These are phyloP conservation scores for Clivina fossor DNA, from an alignment of 2,888 invertebrate species.

Conservation along the genomic window DNA sequence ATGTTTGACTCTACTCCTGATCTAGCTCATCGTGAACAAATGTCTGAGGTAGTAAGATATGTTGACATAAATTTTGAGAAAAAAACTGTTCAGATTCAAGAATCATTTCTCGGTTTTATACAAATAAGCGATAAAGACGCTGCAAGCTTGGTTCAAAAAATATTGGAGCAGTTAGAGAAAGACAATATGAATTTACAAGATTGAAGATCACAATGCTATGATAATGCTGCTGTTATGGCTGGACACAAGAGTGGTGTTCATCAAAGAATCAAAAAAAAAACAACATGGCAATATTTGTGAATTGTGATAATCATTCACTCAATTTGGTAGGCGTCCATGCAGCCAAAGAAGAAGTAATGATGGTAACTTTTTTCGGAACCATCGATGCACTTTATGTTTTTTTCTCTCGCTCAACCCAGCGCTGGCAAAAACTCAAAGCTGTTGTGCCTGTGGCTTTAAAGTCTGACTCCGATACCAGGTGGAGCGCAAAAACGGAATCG, in stretches of 20 bases:
- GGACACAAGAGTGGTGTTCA: constrained; percentile 14
- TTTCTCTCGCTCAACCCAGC: constrained; percentile 18
- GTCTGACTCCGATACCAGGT: constrained; percentile 7
- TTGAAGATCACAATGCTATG: constrained; percentile 21
- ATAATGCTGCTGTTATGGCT: constrained; percentile 28
- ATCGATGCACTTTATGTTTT: constrained; percentile 22
- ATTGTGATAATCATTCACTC: constrained; percentile 19
- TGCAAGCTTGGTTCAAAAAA: not conserved
- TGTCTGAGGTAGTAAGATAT: constrained; percentile 24
- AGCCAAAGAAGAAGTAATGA: constrained; percentile 14
- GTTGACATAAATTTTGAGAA: constrained; percentile 22
- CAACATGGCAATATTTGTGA: constrained; percentile 12
- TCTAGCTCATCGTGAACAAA: constrained; percentile 24
- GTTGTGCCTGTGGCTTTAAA: constrained; percentile 2
- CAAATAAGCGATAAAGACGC: constrained; percentile 9
- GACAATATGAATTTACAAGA: constrained; percentile 13
- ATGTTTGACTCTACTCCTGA: constrained; percentile 29
- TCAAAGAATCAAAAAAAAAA: constrained; percentile 19
- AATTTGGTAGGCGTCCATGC: too few relatives aligned
- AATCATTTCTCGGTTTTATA: constrained; percentile 28
- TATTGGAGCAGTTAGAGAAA: constrained; percentile 2
- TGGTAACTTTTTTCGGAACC: constrained; percentile 29
- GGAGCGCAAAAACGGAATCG: constrained; percentile 14
- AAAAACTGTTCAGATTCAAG: constrained; percentile 10
- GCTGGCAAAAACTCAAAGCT: constrained; percentile 23